Conservation (phyloP, 2,113 vertebrate species). For the Neodontobutis hainanensis region DNA sequence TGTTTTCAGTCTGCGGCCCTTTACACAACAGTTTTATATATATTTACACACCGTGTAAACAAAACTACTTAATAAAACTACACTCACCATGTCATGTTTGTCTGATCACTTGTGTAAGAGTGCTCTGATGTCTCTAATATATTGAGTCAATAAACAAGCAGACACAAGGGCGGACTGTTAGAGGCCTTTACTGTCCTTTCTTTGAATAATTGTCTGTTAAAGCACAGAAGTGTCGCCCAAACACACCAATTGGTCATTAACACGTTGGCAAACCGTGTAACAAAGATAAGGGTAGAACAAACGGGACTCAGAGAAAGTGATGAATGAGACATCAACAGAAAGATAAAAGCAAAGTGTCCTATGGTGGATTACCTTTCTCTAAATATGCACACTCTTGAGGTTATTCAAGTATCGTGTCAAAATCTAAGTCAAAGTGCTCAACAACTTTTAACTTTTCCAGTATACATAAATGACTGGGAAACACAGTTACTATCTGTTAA, state of each 20-base stretch:
- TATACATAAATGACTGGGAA: no score
- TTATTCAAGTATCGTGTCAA: no score
- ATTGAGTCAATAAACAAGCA: background rate
- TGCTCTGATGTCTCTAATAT: background rate
- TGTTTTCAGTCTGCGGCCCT: no score
- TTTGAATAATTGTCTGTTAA: slow-evolving; percentile 49
- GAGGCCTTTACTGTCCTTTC: slow-evolving; percentile 32
- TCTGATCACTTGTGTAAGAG: background rate
- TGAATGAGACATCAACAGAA: slow-evolving; percentile 1
- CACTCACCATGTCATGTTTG: background rate
- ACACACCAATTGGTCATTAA: slow-evolving; percentile 47
- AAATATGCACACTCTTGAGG: no score
- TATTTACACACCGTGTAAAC: no score
- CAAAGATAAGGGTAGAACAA: slow-evolving; percentile 14
- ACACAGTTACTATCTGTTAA: no score
- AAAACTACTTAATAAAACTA: no score
- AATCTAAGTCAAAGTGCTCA: no score
- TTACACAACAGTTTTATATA: no score
- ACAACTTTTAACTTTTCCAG: no score
- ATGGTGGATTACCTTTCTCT: no score
- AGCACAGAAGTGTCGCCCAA: slow-evolving; percentile 26
- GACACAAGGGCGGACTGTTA: slow-evolving; percentile 26
- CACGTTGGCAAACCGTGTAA: slow-evolving; percentile 33
- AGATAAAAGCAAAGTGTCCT: background rate
- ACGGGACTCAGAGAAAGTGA: background rate